These are phyloP conservation scores for Dicrostonyx torquatus DNA, from an alignment of 2,797 vertebrate species.

Conservation along the genomic window DNA sequence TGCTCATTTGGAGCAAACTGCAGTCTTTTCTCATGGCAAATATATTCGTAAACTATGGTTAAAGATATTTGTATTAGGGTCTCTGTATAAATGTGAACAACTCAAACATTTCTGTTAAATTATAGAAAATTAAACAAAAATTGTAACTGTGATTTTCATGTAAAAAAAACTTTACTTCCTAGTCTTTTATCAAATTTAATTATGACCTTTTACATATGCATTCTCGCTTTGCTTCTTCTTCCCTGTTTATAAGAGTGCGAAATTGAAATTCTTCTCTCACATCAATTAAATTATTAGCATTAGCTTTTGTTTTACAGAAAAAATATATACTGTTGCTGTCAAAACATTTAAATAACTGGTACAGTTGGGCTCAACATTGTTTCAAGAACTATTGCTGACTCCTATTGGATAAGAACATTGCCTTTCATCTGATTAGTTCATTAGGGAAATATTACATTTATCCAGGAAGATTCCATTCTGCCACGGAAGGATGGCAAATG, in stretches of 20 bases:
- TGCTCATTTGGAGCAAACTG: conserved; percentile 58
- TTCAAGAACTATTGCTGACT: background rate
- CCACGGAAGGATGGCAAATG: background rate
- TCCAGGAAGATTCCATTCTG: background rate
- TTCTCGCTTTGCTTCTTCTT: background rate
- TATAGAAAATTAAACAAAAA: conserved; percentile 49
- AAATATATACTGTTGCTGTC: background rate
- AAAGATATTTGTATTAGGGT: conserved; percentile 44
- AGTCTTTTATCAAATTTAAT: conserved; percentile 19
- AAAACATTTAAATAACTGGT: conserved; percentile 10
- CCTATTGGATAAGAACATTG: background rate
- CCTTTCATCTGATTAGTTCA: background rate
- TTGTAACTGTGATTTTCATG: conserved; percentile 4
- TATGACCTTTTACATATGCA: background rate
- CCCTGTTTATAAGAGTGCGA: background rate
- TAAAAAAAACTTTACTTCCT: background rate
- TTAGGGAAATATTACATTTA: conserved; percentile 27
- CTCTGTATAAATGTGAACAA: background rate
- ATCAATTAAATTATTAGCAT: conserved; percentile 16
- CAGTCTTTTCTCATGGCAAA: conserved; percentile 48
- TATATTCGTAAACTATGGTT: background rate
- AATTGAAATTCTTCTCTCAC: background rate
- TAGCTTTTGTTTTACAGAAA: background rate
- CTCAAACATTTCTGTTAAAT: conserved; percentile 36
- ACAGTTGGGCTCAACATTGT: background rate